Evolutionary conservation across 2,113 vertebrate genomes (phyloP), one percentile per base, ranked within the genome.

Genomic region (Melanerpes formicivorus): DNA sequence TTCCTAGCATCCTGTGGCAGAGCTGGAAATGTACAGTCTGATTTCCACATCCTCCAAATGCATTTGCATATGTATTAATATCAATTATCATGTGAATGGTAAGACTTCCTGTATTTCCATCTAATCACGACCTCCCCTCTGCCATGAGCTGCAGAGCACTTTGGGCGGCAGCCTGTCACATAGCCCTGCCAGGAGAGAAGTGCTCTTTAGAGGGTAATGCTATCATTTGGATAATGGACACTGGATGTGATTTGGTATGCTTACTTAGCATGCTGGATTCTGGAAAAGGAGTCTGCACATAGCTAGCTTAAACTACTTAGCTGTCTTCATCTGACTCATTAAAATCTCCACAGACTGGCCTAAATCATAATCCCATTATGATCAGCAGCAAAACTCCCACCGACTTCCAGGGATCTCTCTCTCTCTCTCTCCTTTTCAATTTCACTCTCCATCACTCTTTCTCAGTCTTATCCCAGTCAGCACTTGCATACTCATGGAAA

Each of bases 241-340:
- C 52, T 91, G 70, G 59, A 65, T 81, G 67, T 87, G 58, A 93
- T 93, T 96, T 70, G 9, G 15, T 76, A 76, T 40, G 37, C 71
- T 84, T 93, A 34, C 66, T 93, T 95, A 91, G 63, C 42, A 84
- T 34, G 64, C n/a, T 64, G 90, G 69, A 46, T 77, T 80, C 64
- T 92, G 76, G 79, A 89, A 89, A 93, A 65, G 23, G 44, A 90
- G 14, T 26, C 37, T 69, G 40, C 26, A 72, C 16, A 12, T 63
- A 91, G 62, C 80, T 95, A 6, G 0, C 72, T 93, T 84, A 94
- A 95, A 96, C 90, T 95, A 77, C 79, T 80, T 87, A 94, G 30
- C 78, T 90, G 67, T 79, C 63, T 92, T 83, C n/a, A 89, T 94
- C 75, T 86, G 75, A 62, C 56, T 95, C 87, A 90, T 97, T 97